Percentiles rank a stretch among this genome's conserved stretches.
These are phyloP conservation scores for Ceriagrion tenellum DNA, from an alignment of 2,888 invertebrate species.

Conservation along the genomic window DNA sequence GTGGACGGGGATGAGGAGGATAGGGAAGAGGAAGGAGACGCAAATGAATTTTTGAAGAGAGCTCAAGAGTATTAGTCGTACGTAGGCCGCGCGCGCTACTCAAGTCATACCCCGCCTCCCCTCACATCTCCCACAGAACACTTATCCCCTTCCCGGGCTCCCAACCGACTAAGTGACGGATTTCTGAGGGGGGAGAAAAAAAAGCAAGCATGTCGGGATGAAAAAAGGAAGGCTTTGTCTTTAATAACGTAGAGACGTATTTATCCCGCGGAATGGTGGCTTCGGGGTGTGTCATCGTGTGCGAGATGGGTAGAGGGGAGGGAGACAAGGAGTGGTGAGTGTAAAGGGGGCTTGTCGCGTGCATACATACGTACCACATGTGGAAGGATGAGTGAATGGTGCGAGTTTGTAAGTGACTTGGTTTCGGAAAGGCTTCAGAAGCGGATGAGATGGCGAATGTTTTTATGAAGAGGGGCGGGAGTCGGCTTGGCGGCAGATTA, in stretches of 20 bases:
- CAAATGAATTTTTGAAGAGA: neutral
- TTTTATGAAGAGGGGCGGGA: neutral
- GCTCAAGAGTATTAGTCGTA: neutral
- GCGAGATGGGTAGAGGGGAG: neutral
- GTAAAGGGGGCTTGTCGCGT: neutral
- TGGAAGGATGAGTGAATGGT: neutral
- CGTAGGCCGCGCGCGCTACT: neutral
- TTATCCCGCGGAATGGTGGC: neutral
- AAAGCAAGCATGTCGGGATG: neutral
- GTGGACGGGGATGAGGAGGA: no score
- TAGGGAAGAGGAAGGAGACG: neutral
- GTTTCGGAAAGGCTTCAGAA: neutral
- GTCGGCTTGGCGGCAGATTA: conserved; percentile 25
- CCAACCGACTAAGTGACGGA: conserved; percentile 29
- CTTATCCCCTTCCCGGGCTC: neutral
- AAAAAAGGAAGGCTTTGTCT: conserved; percentile 40
- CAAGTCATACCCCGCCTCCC: neutral
- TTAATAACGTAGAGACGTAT: conserved; percentile 17
- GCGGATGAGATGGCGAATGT: conserved; percentile 43
- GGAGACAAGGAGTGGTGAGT: neutral
- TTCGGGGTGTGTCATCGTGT: neutral
- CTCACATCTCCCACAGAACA: neutral
- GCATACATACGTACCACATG: no score
- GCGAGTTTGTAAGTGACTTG: neutral
- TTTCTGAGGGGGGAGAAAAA: neutral